Evolutionary conservation across 2,888 invertebrate genomes (phyloP).

Genomic region (Zonitis immaculata): DNA sequence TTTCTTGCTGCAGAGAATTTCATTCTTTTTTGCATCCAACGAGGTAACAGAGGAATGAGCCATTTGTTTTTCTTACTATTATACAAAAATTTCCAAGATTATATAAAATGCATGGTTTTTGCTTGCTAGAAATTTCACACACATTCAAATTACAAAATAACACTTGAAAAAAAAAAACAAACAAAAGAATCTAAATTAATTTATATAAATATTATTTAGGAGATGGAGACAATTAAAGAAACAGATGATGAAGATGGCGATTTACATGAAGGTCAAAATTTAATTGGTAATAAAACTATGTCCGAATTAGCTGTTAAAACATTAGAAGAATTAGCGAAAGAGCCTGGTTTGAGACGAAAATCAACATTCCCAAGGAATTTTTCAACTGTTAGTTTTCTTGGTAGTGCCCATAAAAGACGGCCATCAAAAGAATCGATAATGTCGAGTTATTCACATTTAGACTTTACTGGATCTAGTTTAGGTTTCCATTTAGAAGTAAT

Average conservation of each 20-base stretch:
- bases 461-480: slow-evolving; percentile 69
- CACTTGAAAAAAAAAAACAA: too few species aligned
- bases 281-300: slow-evolving; percentile 36
- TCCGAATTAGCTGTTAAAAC: slow-evolving; percentile 36
- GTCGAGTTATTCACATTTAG: slow-evolving; percentile 67
- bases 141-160: neutral
- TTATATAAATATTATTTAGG: slow-evolving; percentile 44
- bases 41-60: slow-evolving; percentile 37
- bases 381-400: slow-evolving; percentile 44
- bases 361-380: slow-evolving; percentile 47
- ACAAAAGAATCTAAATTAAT: neutral
- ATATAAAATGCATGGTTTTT: neutral
- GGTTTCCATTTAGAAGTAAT: slow-evolving; percentile 62
- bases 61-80: neutral
- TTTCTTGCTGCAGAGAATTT: slow-evolving; percentile 44
- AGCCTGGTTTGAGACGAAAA: slow-evolving; percentile 38
- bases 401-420: slow-evolving; percentile 31
- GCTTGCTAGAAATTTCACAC: neutral
- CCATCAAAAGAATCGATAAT: slow-evolving; percentile 60
- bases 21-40: slow-evolving; percentile 46
- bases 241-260: slow-evolving; percentile 59
- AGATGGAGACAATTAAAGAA: slow-evolving; percentile 66
- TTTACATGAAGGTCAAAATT: slow-evolving; percentile 44
- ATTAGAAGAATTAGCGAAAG: slow-evolving; percentile 41
- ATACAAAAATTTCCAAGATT: neutral